Conservation (phyloP, 2,113 vertebrate genomes). For the Serilophus lunatus region DNA sequence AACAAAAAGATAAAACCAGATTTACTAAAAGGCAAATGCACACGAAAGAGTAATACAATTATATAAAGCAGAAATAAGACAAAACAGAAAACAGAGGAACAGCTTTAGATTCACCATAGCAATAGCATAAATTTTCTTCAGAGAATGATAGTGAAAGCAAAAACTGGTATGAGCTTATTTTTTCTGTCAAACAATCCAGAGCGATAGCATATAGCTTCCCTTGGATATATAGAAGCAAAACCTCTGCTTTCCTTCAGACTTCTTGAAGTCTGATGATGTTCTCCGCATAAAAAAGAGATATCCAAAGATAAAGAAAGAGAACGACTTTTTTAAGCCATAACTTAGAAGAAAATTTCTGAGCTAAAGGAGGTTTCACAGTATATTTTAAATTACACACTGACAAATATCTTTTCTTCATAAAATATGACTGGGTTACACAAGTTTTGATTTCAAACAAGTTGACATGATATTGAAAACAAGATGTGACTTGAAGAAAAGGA, state of each 20-base stretch:
- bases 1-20: background rate
- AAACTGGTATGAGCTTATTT: background rate
- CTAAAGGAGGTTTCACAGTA: background rate
- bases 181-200: background rate
- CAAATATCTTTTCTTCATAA: background rate
- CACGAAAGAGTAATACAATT: background rate
- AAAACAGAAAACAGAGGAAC: background rate
- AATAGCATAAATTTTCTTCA: background rate
- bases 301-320: background rate
- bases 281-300: background rate
- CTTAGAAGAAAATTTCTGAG: background rate
- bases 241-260: background rate
- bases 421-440: background rate
- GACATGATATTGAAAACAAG: background rate
- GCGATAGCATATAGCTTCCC: background rate
- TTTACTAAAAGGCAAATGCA: background rate
- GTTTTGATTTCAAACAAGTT: background rate
- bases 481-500: background rate
- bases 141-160: background rate
- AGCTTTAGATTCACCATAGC: background rate
- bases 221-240: background rate
- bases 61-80: background rate
- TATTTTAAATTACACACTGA: background rate
- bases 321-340: background rate
- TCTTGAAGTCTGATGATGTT: background rate